Percentiles rank a stretch among this genome's conserved stretches.
These are phyloP conservation scores for Listrodromus nycthemerus DNA, from an alignment of 2,888 invertebrate genomes.

Conservation along the genomic window DNA sequence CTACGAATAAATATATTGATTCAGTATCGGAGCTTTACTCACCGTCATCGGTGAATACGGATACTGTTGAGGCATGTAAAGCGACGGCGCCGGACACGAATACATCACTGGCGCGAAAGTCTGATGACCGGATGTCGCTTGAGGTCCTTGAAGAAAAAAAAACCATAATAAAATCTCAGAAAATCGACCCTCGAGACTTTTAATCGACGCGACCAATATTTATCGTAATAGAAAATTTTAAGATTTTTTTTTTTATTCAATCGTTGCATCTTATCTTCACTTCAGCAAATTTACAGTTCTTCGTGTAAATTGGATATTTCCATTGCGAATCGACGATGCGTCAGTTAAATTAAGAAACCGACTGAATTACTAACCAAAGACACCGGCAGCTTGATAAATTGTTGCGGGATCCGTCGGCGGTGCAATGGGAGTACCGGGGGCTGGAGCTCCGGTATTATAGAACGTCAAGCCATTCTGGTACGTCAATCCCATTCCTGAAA, in stretches of 20 bases:
- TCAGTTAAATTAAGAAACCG: neutral
- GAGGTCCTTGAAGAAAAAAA: constrained; percentile 77
- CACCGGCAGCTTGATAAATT: constrained; percentile 82
- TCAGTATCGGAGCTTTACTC: constrained; percentile 68
- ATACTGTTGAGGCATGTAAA: constrained; percentile 84
- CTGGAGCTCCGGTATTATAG: constrained; percentile 82
- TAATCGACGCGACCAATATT: neutral
- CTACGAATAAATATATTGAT: neutral
- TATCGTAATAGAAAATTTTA: no score
- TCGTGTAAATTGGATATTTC: no score
- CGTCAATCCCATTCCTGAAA: constrained; percentile 81
- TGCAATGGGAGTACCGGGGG: constrained; percentile 81
- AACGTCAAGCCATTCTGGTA: constrained; percentile 85
- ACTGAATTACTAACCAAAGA: constrained; percentile 78
- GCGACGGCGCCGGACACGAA: constrained; percentile 83
- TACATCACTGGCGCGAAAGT: constrained; percentile 83
- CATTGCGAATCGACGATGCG: no score
- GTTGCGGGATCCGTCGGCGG: constrained; percentile 82
- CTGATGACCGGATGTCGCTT: constrained; percentile 82
- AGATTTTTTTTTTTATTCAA: no score
- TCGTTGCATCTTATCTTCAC: no score
- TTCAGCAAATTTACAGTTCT: no score
- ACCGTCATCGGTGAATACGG: constrained; percentile 84
- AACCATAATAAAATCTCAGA: neutral
- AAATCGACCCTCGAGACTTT: neutral